Conservation (phyloP, 2,888 invertebrate species). For the Drosophila stalkeri region DNA sequence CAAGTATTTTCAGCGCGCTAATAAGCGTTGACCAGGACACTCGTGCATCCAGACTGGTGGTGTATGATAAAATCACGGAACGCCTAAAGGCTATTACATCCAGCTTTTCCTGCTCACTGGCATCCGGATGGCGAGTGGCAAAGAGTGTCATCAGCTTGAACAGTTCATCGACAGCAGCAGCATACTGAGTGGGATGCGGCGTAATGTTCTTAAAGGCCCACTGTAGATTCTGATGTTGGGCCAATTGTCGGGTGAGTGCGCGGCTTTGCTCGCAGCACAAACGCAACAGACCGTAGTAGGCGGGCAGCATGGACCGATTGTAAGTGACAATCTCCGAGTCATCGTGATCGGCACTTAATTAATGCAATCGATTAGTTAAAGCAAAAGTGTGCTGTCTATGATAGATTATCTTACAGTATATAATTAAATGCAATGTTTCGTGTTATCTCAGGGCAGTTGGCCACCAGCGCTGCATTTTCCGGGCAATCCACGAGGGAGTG, state of each 20-base stretch:
- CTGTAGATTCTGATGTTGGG: conserved; percentile 97
- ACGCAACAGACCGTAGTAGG: conserved; percentile 94
- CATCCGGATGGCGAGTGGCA: conserved; percentile 93
- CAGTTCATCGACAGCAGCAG: conserved; percentile 95
- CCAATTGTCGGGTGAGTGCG: conserved; percentile 93
- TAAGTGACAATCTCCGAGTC: conserved; percentile 97
- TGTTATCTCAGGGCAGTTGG: conserved; percentile 94
- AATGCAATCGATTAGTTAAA: not conserved
- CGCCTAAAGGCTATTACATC: conserved; percentile 94
- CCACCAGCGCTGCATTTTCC: conserved; percentile 95
- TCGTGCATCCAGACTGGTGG: conserved; percentile 94
- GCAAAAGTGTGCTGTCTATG: not conserved
- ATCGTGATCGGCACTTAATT: conserved; percentile 95
- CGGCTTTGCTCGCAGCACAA: conserved; percentile 96
- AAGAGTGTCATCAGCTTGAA: conserved; percentile 96
- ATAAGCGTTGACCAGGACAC: conserved; percentile 98
- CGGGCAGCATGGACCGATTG: conserved; percentile 97
- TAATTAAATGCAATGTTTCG: conserved; percentile 99
- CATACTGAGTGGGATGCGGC: conserved; percentile 97
- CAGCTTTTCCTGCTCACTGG: conserved; percentile 90
- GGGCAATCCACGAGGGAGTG: conserved; percentile 96
- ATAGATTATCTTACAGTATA: conserved; percentile 90
- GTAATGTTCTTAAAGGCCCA: conserved; percentile 99
- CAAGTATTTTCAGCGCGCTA: conserved; percentile 93
- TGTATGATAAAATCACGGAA: conserved; percentile 94